Conservation (phyloP, 2,797 vertebrate genomes). For the Mus caroli region DNA sequence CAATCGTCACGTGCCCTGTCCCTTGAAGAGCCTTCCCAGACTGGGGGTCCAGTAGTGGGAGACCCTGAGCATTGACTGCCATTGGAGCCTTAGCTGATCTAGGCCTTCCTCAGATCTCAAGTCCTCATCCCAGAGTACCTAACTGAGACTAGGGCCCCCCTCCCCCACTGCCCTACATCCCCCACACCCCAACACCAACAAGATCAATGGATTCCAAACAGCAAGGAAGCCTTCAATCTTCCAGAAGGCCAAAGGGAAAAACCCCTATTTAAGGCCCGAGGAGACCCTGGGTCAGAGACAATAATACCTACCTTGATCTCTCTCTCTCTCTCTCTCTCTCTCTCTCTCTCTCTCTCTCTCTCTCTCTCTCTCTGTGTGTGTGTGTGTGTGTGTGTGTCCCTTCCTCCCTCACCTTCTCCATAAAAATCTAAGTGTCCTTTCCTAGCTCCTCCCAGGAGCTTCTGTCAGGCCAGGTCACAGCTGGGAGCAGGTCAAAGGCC, state of each 20-base stretch:
- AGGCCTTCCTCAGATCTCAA: not conserved
- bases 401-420: not conserved
- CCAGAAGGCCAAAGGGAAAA: not conserved
- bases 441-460: not conserved
- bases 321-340: not conserved
- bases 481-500: not conserved
- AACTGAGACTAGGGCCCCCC: not conserved
- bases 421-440: not conserved
- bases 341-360: too few relatives aligned
- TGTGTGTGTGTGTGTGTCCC: too few relatives aligned
- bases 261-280: not conserved
- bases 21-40: not conserved
- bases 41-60: not conserved
- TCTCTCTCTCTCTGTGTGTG: too few relatives aligned
- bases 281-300: not conserved
- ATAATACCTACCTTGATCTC: not conserved
- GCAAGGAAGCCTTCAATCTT: not conserved
- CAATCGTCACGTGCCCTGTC: not conserved
- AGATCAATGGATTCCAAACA: not conserved
- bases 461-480: not conserved
- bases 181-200: not conserved
- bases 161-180: not conserved
- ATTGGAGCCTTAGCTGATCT: not conserved
- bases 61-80: not conserved
- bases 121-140: constrained; percentile 21